Base-by-base conservation (phyloP, 1,140 invertebrate species). In the Formica selysi region DNA sequence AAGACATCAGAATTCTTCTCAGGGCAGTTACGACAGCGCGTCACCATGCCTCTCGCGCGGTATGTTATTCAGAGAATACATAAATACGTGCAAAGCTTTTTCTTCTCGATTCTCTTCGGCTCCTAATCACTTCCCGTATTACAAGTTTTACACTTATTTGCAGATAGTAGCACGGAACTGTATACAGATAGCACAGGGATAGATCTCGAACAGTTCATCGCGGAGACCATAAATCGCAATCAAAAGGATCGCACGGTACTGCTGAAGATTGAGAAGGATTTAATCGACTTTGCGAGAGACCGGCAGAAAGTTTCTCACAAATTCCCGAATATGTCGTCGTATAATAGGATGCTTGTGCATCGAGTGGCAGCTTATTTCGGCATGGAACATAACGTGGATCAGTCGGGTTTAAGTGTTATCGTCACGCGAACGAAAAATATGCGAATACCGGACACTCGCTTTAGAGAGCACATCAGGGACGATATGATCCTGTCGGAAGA, bases 291-390 rank as follows among this genome's bases (percentile, higher is more conserved):
- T 85, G 97, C 98, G 36, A 98, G 97, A 93, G 98, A 99, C 91
- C 96, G 96, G 62, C 97, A 97, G 97, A 98, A 96, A 96, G 96
- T 96, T 48, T 93, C 97, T 88, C 97, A 97, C 86, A 98, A 98
- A 91, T 99, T 99, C 95, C 97, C 97, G 7, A 97, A 97, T 92
- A 98, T 98, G 97, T 98, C 98, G 59, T 99, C 98, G 59, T 99
- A 99, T 95, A 98, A 99, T 90, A 96, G 98, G 48, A 99, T 99
- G 98, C 95, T 99, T 86, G 98, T 99, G 7, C 98, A 99, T 95
- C 97, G 98, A 36, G 98, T 98, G 59, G 98, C 98, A 3, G 98
- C 98, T 59, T 98, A 98, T 92, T 99, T 99, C 94, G 98, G 98
- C 62, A 97, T 99, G 95, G 98, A 99, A 81, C 98, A 99, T 94